Evolutionary conservation across 2,113 vertebrate species (phyloP).

Genomic region (Zosterops lateralis): DNA sequence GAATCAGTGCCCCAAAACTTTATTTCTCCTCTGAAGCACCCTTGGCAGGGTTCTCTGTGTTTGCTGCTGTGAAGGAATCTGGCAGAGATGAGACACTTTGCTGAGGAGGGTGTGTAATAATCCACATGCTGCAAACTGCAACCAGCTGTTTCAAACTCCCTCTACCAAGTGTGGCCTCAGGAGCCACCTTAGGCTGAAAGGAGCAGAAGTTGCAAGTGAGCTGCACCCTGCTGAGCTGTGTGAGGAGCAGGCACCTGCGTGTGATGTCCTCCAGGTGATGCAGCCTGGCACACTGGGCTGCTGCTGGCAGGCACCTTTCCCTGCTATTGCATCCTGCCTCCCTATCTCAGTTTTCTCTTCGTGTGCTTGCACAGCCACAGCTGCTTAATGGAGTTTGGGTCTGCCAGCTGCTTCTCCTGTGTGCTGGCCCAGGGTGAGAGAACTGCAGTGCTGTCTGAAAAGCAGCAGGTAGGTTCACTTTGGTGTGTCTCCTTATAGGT

Average conservation of each 20-base stretch:
- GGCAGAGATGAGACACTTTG: background rate
- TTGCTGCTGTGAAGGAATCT: background rate
- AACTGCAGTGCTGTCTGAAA: background rate
- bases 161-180: background rate
- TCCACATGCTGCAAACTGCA: background rate
- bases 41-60: background rate
- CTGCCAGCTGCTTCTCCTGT: background rate
- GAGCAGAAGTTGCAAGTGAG: background rate
- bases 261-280: background rate
- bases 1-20: background rate
- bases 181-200: background rate
- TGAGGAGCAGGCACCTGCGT: accelerated
- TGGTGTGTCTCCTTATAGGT: background rate
- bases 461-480: background rate
- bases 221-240: background rate
- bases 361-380: accelerated
- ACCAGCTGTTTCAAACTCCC: background rate
- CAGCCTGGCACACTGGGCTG: background rate
- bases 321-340: background rate
- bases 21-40: background rate
- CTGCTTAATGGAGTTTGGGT: background rate
- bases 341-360: background rate
- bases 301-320: background rate
- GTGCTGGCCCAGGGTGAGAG: background rate
- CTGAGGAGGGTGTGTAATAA: background rate